A percentile compares a stretch with the other conserved stretches of the same genome.
These are phyloP conservation scores for Cryptotis parvus DNA, from an alignment of 2,113 vertebrate genomes.

Conservation along the genomic window DNA sequence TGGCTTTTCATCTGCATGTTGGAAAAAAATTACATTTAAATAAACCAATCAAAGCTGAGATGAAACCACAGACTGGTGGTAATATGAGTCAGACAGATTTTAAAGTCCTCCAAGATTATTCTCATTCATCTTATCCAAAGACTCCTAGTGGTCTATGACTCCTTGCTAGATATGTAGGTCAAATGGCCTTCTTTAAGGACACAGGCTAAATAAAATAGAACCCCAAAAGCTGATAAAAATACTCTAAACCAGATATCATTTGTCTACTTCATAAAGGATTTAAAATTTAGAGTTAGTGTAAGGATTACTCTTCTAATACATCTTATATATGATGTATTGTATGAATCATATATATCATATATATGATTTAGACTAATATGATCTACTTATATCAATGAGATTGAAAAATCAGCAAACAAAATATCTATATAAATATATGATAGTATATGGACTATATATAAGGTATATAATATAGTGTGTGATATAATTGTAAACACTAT, in stretches of 20 bases:
- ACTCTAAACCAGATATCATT: background rate
- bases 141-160: background rate
- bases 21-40: background rate
- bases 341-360: no score
- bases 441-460: background rate
- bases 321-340: no score
- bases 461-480: background rate
- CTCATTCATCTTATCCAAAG: no score
- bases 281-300: background rate
- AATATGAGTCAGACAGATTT: background rate
- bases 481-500: background rate
- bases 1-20: slow-evolving; percentile 16
- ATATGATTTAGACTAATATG: no score
- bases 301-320: background rate
- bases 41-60: background rate
- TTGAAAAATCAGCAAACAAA: background rate
- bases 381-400: no score
- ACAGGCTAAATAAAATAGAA: background rate
- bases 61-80: background rate
- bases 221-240: background rate
- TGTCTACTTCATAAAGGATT: background rate
- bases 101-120: background rate
- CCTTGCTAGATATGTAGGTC: background rate
- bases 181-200: background rate
- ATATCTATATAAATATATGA: background rate